Evolutionary conservation across 2,797 vertebrate species (phyloP).

Genomic region (Nyctibius grandis): DNA sequence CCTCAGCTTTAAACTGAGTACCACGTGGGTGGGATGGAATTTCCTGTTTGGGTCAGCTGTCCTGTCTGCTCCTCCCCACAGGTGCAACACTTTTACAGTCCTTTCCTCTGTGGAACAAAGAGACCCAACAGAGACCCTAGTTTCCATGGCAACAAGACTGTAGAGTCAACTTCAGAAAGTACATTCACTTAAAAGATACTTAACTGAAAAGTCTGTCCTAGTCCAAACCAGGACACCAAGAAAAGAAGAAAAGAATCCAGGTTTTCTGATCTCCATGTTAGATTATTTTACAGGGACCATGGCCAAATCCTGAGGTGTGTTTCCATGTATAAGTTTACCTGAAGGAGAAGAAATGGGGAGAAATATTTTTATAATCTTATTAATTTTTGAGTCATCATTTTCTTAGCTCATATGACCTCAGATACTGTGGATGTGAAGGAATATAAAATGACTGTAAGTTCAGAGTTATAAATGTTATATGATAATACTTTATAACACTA

Average conservation of each 20-base stretch:
- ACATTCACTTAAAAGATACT: too few relatives aligned
- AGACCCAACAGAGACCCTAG: too few relatives aligned
- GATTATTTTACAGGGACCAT: not conserved
- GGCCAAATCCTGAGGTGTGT: not conserved
- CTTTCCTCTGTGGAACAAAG: too few relatives aligned
- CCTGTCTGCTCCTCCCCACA: too few relatives aligned
- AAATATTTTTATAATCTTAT: not conserved
- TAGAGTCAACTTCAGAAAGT: too few relatives aligned
- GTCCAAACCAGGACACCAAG: too few relatives aligned
- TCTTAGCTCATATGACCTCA: not conserved
- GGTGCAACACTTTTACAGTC: too few relatives aligned
- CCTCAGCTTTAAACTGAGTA: too few relatives aligned
- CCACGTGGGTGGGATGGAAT: too few relatives aligned
- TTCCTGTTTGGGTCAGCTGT: too few relatives aligned
- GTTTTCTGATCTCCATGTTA: not conserved
- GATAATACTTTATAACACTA: not conserved
- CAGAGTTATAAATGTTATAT: not conserved
- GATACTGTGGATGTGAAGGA: not conserved
- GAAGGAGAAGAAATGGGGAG: not conserved
- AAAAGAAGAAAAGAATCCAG: not conserved
- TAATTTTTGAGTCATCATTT: not conserved
- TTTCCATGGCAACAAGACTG: too few relatives aligned
- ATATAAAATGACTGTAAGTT: not conserved
- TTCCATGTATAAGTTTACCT: not conserved
- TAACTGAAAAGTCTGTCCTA: too few relatives aligned